Evolutionary conservation across 2,797 vertebrate species (phyloP).

Genomic region (Arnoldichthys spilopterus): DNA sequence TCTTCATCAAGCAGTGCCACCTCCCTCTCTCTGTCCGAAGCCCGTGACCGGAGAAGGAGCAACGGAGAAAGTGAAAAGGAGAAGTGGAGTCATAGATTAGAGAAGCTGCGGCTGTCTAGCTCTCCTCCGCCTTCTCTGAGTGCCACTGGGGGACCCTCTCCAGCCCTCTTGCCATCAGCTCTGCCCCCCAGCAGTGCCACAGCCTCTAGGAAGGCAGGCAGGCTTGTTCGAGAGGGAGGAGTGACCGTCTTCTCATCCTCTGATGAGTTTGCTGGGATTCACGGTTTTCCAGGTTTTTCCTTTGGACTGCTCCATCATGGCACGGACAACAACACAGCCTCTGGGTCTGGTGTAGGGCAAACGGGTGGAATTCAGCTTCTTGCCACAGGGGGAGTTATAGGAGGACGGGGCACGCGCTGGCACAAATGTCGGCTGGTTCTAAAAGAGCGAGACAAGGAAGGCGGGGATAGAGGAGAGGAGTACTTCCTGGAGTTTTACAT

Average conservation of each 20-base stretch:
- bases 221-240: constrained; percentile 79
- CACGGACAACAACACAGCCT: constrained; percentile 67
- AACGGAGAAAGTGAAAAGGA: constrained; percentile 84
- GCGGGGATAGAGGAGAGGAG: constrained; percentile 81
- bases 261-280: constrained; percentile 72
- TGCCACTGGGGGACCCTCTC: constrained; percentile 16
- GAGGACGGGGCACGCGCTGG: constrained; percentile 84
- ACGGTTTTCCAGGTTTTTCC: constrained; percentile 75
- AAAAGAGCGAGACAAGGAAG: constrained; percentile 78
- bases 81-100: constrained; percentile 89
- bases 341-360: constrained; percentile 65
- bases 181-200: constrained; percentile 70
- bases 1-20: constrained; percentile 82
- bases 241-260: constrained; percentile 77
- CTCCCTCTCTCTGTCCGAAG: constrained; percentile 76
- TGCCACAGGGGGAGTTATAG: constrained; percentile 62
- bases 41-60: constrained; percentile 76
- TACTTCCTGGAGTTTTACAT: constrained; percentile 92
- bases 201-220: constrained; percentile 75
- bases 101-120: constrained; percentile 85
- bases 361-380: constrained; percentile 59
- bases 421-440: constrained; percentile 90
- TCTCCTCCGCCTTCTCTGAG: constrained; percentile 75
- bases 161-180: constrained; percentile 48
- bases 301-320: constrained; percentile 77